Base-by-base conservation (phyloP, 2,797 vertebrate species). In the Tarsius wallacei region DNA sequence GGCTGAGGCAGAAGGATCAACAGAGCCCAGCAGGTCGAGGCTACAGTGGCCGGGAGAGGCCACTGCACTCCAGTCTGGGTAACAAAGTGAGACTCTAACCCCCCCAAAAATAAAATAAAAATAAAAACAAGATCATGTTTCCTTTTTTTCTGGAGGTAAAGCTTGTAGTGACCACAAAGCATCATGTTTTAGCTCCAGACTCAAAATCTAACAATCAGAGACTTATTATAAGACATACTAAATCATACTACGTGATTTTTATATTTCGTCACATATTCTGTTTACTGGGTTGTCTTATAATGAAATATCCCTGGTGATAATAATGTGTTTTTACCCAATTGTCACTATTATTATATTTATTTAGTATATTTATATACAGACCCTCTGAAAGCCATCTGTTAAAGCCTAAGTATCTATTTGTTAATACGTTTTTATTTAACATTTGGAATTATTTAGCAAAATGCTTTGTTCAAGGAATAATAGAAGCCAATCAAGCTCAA, bases 401-500 rank as follows among this genome's bases (percentile, higher is more conserved):
- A 90, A 83, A 55, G 42, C 70, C 28, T 42, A 63, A 74, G 49
- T 71, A 63, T 47, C 49, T 85, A 87, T 28, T 74, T 94, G 53
- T 87, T 93, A 95, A 73, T 33, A 3, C 5, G 68, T 78, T 92
- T 88, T 87, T 78, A 93, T 76, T 92, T 92, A 97, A 87, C 64
- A 87, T 47, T 82, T 64, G 42, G 70, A 55, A 87, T 91, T 42
- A 93, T 83, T 90, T 57, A 76, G 66, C 15, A 90, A 96, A 95
- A 91, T 36, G 63, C 24, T 84, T 77, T 87, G 33, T 64, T 90
- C 36, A 80, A 47, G 15, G 57, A 93, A 92, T 74, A 57, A 95
- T n/a, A 85, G n/a, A 94, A 87, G 64, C 15, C 21, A 94, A 88
- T 4, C 16, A 95, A 73, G 7, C 22, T 87, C 87, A 82, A 89